phyloP scores from a whole-genome alignment of 2,113 vertebrate genomes.

The Monopterus albus region DNA sequence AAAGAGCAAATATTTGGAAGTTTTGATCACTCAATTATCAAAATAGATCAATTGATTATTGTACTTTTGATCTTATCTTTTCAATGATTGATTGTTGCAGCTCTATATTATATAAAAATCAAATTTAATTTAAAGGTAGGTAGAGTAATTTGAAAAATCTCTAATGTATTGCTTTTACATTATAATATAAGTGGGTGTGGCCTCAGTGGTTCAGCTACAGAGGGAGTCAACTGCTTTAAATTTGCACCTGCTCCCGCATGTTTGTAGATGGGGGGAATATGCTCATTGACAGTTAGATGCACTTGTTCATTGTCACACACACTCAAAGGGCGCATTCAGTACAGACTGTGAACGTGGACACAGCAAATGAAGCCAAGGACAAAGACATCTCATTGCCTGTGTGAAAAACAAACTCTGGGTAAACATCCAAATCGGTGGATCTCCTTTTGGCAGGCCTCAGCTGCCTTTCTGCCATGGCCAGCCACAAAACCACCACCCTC shows the following conservation, averaged over 20 bases:
- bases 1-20: too few species aligned
- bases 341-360: constrained; percentile 37
- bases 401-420: constrained; percentile 62
- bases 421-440: constrained; percentile 72
- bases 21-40: too few species aligned
- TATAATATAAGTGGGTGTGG: too few species aligned
- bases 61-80: too few species aligned
- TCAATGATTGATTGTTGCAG: too few species aligned
- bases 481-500: constrained; percentile 46
- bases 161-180: too few species aligned
- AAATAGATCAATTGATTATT: too few species aligned
- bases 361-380: constrained; percentile 58
- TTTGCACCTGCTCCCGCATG: constrained; percentile 48
- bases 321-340: constrained; percentile 81
- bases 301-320: constrained; percentile 82
- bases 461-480: constrained; percentile 60
- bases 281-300: constrained; percentile 59
- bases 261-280: neutral
- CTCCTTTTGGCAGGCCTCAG: constrained; percentile 62
- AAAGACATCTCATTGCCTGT: constrained; percentile 53
- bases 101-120: too few species aligned
- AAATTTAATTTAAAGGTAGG: too few species aligned
- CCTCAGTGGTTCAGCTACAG: neutral
- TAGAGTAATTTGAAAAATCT: too few species aligned
- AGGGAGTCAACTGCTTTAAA: constrained; percentile 67